Evolutionary conservation across 1,140 invertebrate genomes (phyloP), one percentile per base, ranked within the genome.

Genomic region (Drosophila rhopaloa): DNA sequence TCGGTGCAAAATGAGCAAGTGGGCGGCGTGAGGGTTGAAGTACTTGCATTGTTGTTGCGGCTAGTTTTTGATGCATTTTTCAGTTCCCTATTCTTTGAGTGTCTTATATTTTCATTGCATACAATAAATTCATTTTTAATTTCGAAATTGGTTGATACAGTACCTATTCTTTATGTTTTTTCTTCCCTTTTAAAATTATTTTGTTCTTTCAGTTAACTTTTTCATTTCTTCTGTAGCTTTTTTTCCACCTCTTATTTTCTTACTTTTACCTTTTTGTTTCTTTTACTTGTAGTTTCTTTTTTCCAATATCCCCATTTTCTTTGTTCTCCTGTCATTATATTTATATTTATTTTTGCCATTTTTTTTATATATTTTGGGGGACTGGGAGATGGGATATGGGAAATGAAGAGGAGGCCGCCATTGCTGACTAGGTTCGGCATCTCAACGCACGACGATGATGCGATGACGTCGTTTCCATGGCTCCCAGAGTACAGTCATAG

Each of bases 381-480:
- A 58, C 38, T 55, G 51, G 51, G n/a, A 72, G 27, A 35, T 61
- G 50, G 53, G 14, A 19, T 10, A 50, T 63, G 58, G 51, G 10
- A 27, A 54, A 14, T n/a, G 51, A 43, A 29, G 50, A 48, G 43
- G 54, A 62, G 60, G 16, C 63, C 65, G 76, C 74, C 74, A 63
- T 78, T 77, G 54, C 75, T 77, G 58, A 16, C 54, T 76, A 62
- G 48, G 59, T 66, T 72, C 60, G 57, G 57, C 41, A 72, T 73
- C 82, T 35, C 46, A 47, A 77, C 66, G 73, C 65, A 68, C 65
- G 65, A 67, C 59, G 61, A 68, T 68, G 65, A 66, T 68, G 51
- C 79, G 76, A 88, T 86, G 82, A 88, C 83, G 82, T 88, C 71
- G 82, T 85, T 85, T 70, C 82, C 70, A 86, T 86, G 79, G 70